Evolutionary conservation across 2,797 vertebrate genomes (phyloP).

Genomic region (Xenentodon cancila): DNA sequence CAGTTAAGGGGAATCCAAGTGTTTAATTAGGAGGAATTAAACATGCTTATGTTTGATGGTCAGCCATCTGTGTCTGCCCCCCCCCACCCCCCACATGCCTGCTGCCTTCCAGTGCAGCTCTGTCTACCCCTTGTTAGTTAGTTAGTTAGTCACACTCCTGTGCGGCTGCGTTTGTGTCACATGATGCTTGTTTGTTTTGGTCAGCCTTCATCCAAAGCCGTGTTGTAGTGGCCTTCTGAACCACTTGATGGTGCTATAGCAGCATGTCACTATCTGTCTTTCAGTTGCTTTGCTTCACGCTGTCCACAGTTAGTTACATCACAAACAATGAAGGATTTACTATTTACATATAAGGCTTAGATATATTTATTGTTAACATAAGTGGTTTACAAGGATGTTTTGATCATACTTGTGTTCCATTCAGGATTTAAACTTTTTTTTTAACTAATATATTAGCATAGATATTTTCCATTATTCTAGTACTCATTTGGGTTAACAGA

Average conservation of each 20-base stretch:
- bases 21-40: constrained; percentile 83
- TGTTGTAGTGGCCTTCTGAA: constrained; percentile 25
- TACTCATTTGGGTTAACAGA: constrained; percentile 22
- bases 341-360: not conserved
- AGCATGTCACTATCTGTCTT: constrained; percentile 61
- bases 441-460: constrained; percentile 15
- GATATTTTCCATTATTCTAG: constrained; percentile 15
- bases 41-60: constrained; percentile 78
- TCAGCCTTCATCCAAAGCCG: not conserved
- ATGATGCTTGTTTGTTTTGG: constrained; percentile 26
- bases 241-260: constrained; percentile 84
- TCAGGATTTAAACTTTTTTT: constrained; percentile 6
- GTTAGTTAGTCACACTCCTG: constrained; percentile 47
- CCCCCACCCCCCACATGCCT: constrained; percentile 32
- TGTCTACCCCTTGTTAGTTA: constrained; percentile 48
- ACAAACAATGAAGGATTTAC: constrained; percentile 31
- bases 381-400: not conserved
- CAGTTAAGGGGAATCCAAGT: constrained; percentile 82
- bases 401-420: not conserved
- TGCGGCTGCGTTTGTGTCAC: constrained; percentile 39
- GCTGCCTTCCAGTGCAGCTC: constrained; percentile 58
- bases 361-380: not conserved
- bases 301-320: constrained; percentile 23
- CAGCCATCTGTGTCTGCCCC: constrained; percentile 77
- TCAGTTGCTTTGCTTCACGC: constrained; percentile 20